Evolutionary conservation across 2,888 invertebrate genomes (phyloP).

Genomic region (Gortyna flavago): DNA sequence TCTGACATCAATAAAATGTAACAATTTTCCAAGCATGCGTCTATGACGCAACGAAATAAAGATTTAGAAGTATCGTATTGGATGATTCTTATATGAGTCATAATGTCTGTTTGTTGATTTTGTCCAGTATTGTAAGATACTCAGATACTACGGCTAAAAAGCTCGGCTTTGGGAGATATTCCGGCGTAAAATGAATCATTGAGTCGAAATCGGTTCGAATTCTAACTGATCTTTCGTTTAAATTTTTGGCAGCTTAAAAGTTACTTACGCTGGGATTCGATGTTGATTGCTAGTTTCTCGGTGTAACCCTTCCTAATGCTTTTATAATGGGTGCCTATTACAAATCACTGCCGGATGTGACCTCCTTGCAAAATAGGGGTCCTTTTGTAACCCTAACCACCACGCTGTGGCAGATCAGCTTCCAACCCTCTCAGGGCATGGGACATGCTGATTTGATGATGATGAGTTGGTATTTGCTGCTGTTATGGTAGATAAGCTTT

Average conservation of each 20-base stretch:
- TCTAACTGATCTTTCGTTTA: conserved; percentile 1
- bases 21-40: conserved; percentile 75
- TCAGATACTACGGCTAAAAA: conserved; percentile 28
- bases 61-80: conserved; percentile 37
- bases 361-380: conserved; percentile 12
- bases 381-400: conserved; percentile 3
- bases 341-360: conserved; percentile 14
- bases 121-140: conserved; percentile 32
- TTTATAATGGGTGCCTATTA: conserved; percentile 17
- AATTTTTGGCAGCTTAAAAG: conserved; percentile 15
- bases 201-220: conserved; percentile 12
- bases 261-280: conserved; percentile 22
- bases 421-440: background rate
- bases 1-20: conserved; percentile 72
- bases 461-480: background rate
- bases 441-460: background rate
- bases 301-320: conserved; percentile 20
- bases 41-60: conserved; percentile 72
- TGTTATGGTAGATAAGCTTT: background rate
- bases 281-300: conserved; percentile 27
- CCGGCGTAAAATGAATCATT: conserved; percentile 45
- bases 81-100: conserved; percentile 53
- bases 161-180: conserved; percentile 23
- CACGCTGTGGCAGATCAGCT: background rate
- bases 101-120: conserved; percentile 60